Evolutionary conservation across 2,113 vertebrate species (phyloP).

Genomic region (Vidua macroura): DNA sequence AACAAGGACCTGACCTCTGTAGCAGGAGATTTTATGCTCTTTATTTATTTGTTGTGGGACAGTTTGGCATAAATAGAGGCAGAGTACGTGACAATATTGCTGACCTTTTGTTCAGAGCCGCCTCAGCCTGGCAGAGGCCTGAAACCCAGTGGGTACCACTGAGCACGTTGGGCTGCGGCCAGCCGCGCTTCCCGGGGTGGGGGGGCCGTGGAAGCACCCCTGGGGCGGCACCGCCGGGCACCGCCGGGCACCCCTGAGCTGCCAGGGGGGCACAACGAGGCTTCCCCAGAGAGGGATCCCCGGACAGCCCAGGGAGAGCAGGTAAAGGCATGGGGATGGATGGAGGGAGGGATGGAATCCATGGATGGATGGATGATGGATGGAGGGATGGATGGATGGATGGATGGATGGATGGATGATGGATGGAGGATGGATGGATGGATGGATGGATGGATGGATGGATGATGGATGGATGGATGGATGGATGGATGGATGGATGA

Average conservation of each 20-base stretch:
- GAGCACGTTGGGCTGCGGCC: rapidly evolving
- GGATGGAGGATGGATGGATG: too few relatives aligned
- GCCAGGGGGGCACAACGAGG: not conserved
- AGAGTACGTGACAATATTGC: rapidly evolving
- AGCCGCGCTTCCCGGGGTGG: rapidly evolving
- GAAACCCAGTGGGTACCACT: rapidly evolving
- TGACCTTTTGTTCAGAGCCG: rapidly evolving
- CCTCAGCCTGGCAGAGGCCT: not conserved
- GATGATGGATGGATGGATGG: not conserved
- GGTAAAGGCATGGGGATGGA: not conserved
- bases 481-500: not conserved
- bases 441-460: not conserved
- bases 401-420: not conserved
- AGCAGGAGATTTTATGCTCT: not conserved
- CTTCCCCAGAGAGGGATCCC: rapidly evolving
- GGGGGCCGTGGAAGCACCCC: rapidly evolving
- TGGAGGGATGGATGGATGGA: not conserved
- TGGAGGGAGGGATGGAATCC: not conserved
- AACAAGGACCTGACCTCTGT: not conserved
- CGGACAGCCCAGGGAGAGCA: rapidly evolving
- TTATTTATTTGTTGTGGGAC: not conserved
- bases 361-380: too few relatives aligned
- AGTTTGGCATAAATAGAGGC: not conserved
- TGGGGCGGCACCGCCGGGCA: rapidly evolving
- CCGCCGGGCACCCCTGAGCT: not conserved